These are phyloP conservation scores for Danio jaintianensis DNA, from an alignment of 2,797 vertebrate species.

Conservation along the genomic window DNA sequence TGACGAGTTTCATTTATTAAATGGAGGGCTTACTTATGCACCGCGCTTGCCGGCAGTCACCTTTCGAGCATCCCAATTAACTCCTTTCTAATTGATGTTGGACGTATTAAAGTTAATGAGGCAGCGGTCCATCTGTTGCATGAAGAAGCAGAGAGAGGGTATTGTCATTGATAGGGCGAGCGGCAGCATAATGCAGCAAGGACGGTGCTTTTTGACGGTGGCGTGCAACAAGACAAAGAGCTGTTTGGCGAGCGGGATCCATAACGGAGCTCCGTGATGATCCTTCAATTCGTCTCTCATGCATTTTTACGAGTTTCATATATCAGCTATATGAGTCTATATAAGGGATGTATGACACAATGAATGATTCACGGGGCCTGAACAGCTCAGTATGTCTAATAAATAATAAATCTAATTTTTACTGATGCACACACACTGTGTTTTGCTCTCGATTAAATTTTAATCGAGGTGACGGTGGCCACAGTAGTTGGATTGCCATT, in stretches of 20 bases:
- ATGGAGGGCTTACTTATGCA: conserved; percentile 65
- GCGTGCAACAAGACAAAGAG: conserved; percentile 57
- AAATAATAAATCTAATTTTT: conserved; percentile 75
- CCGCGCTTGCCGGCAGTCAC: conserved; percentile 69
- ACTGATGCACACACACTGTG: conserved; percentile 71
- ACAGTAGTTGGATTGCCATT: conserved; percentile 21
- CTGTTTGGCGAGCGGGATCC: conserved; percentile 37
- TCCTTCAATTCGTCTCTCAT: conserved; percentile 66
- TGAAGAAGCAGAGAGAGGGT: conserved; percentile 61
- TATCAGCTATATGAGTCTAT: conserved; percentile 72
- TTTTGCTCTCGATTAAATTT: conserved; percentile 68
- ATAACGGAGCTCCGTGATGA: conserved; percentile 38
- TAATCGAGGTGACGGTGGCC: conserved; percentile 68
- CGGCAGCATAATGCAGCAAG: conserved; percentile 59
- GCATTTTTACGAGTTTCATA: conserved; percentile 74
- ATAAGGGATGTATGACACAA: conserved; percentile 68
- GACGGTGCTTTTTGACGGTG: conserved; percentile 51
- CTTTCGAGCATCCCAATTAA: conserved; percentile 77
- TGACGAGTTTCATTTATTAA: conserved; percentile 72
- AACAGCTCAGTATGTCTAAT: conserved; percentile 67
- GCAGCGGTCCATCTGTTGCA: conserved; percentile 79
- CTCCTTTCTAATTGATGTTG: conserved; percentile 78
- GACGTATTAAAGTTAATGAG: conserved; percentile 82
- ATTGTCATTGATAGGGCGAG: conserved; percentile 66
- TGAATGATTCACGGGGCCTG: conserved; percentile 71